Evolutionary conservation across 2,113 vertebrate species (phyloP).

Genomic region (Hylia prasina): DNA sequence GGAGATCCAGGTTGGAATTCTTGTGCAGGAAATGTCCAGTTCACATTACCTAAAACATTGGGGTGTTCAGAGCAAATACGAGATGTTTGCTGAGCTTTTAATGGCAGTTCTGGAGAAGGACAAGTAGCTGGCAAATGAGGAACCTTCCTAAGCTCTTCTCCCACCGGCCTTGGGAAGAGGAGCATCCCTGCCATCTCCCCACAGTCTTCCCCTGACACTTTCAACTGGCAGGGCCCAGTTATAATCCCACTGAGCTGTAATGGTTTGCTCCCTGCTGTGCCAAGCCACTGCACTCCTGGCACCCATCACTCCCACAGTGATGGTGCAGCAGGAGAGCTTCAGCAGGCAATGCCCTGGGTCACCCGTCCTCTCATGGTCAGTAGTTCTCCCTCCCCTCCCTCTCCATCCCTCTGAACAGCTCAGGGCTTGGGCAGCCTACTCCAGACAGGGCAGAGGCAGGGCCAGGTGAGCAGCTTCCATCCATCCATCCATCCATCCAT

Average conservation of each 20-base stretch:
- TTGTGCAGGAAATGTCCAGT: neutral
- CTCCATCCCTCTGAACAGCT: neutral
- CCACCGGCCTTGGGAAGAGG: neutral
- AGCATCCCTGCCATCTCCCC: neutral
- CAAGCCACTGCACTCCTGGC: neutral
- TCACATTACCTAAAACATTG: neutral
- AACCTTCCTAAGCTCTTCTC: neutral
- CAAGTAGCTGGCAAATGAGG: neutral
- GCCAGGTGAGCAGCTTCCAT: neutral
- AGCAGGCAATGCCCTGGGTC: neutral
- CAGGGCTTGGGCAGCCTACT: neutral
- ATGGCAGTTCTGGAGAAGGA: neutral
- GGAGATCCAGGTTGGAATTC: neutral
- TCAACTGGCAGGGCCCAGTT: neutral
- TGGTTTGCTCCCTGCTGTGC: neutral
- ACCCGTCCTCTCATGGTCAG: neutral
- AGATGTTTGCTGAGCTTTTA: neutral
- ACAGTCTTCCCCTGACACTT: neutral
- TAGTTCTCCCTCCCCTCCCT: neutral
- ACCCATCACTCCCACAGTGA: accelerated
- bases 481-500: neutral
- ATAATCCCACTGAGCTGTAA: neutral
- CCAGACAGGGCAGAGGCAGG: neutral
- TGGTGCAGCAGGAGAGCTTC: neutral
- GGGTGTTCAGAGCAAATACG: neutral